A percentile compares a stretch with the other conserved stretches of the same genome.
These are phyloP conservation scores for Trachelipus rathkii DNA, from an alignment of 1,140 invertebrate species.

Conservation along the genomic window DNA sequence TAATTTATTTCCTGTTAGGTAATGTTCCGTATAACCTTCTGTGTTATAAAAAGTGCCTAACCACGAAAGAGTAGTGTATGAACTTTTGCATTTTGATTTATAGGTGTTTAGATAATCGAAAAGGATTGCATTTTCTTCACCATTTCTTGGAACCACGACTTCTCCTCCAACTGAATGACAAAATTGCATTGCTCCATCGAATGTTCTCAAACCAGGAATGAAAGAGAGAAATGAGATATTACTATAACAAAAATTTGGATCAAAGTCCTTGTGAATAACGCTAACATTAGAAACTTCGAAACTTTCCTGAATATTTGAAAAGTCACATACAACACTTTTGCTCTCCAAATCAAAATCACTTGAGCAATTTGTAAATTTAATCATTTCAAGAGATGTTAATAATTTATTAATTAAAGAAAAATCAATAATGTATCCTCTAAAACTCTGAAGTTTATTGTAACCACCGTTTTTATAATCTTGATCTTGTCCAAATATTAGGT, in stretches of 20 bases:
- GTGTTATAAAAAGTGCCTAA: not conserved
- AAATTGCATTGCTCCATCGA: not conserved
- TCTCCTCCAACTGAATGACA: not conserved
- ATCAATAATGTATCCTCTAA: no score
- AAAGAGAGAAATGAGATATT: not conserved
- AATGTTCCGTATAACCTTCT: not conserved
- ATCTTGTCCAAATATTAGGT: no score
- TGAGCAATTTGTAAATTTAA: no score
- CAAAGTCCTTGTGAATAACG: not conserved
- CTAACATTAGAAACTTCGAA: not conserved
- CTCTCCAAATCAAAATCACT: no score
- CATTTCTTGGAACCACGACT: not conserved
- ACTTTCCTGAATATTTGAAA: not conserved
- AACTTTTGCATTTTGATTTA: not conserved
- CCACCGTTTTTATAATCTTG: no score
- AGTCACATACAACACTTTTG: not conserved
- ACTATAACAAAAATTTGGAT: not conserved
- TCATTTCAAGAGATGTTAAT: no score
- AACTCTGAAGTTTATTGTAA: no score
- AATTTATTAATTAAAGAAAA: no score
- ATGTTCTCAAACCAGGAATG: not conserved
- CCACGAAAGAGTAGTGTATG: not conserved
- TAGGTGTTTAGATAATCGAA: not conserved
- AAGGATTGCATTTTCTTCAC: not conserved
- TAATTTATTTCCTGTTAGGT: not conserved